phyloP scores from a whole-genome alignment of 2,113 vertebrate species.

The Periophthalmus modestus region DNA sequence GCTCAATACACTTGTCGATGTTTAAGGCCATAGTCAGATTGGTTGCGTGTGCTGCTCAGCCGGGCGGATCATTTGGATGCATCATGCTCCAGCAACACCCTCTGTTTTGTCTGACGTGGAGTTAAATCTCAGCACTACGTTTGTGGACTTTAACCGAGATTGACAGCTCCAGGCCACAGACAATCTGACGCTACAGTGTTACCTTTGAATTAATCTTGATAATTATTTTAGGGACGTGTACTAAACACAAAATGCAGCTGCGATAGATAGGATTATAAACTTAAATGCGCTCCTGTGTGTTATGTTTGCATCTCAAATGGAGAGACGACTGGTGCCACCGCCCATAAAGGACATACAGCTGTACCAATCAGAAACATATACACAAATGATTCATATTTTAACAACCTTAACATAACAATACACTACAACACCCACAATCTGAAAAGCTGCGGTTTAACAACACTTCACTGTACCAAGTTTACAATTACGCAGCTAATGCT shows the following conservation, averaged over 20 bases:
- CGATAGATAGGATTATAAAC: neutral
- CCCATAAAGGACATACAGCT: neutral
- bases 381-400: neutral
- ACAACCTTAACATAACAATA: neutral
- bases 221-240: neutral
- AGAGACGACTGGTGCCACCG: neutral
- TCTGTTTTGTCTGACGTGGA: neutral
- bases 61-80: constrained; percentile 18
- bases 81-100: neutral
- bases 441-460: constrained; percentile 38
- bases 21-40: too few relatives aligned
- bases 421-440: neutral
- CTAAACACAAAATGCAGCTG: neutral
- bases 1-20: too few relatives aligned
- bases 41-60: constrained; percentile 25
- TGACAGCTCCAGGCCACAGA: neutral
- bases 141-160: constrained; percentile 7
- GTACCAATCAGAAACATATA: neutral
- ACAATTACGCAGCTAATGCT: constrained; percentile 39
- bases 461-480: constrained; percentile 16
- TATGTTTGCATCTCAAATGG: neutral
- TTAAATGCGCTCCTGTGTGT: neutral
- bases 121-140: constrained; percentile 12
- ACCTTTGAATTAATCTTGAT: neutral
- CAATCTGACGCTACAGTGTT: neutral